These are phyloP conservation scores for Gavialis gangeticus DNA, from an alignment of 2,113 vertebrate genomes.

Conservation along the genomic window DNA sequence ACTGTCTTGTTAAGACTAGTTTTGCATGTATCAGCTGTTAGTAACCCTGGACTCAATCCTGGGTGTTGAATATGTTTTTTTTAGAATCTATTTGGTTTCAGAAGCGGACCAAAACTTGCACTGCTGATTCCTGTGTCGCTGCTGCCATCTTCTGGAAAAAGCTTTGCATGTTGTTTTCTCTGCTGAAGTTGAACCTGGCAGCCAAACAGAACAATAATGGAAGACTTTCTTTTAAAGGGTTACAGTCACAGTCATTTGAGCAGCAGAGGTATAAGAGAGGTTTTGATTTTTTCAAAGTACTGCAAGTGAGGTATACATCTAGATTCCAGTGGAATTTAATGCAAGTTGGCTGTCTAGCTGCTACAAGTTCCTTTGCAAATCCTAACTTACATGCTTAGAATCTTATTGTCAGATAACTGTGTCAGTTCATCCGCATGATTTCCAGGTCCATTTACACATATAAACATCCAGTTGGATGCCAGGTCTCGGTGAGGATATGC, in stretches of 20 bases:
- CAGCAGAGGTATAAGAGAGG: background rate
- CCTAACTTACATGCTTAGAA: background rate
- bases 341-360: conserved; percentile 4
- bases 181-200: background rate
- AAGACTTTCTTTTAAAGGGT: background rate
- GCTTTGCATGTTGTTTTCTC: background rate
- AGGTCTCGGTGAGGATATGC: conserved; percentile 39
- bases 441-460: conserved; percentile 54
- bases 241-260: background rate
- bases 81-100: background rate
- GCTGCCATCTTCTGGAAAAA: conserved; percentile 78
- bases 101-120: background rate
- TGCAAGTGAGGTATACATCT: too few species aligned
- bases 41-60: conserved; percentile 30
- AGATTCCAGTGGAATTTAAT: background rate
- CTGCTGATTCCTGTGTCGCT: conserved; percentile 23
- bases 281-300: background rate
- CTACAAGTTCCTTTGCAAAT: background rate
- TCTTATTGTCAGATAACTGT: conserved; percentile 3
- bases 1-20: conserved; percentile 41
- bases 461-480: conserved; percentile 45
- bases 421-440: conserved; percentile 29
- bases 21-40: conserved; percentile 53
- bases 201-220: background rate
- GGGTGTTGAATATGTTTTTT: background rate